Evolutionary conservation across 2,113 vertebrate species (phyloP), one percentile per base, ranked within the genome.

Genomic region (Nematolebias whitei): DNA sequence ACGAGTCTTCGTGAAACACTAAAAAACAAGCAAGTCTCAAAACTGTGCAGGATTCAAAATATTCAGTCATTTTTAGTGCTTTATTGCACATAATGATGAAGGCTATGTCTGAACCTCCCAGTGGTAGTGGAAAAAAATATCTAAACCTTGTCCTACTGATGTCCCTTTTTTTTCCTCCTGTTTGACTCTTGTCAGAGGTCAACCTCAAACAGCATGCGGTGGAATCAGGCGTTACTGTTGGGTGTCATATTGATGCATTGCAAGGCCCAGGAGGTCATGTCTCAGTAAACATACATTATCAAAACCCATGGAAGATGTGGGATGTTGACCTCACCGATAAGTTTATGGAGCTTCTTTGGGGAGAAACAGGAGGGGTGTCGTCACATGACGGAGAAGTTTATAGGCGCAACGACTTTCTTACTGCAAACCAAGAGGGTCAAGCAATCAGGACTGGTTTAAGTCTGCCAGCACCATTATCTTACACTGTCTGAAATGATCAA

Each of bases 241-340:
- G n/a, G 1, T 95, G 95, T 96, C 96, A 96, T 88, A 93, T 93
- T 98, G 96, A 98, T 98, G 92, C 94, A 98, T 96, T 95, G 93
- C 94, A 88, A 83, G 14, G 93, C 92, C 93, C 91, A 89, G 94
- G 93, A 96, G 97, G 96, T 97, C 96, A 96, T 81, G 84, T 93
- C 95, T 96, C 95, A 94, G 93, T 94, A 98, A 95, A 97, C 97
- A 96, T 98, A 95, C 93, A 96, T 98, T 97, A 99, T 97, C 95
- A 98, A 95, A 96, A 95, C 93, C 94, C 94, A 97, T 94, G 95
- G 95, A 95, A 94, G 94, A 94, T 93, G 94, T 93, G 93, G 76
- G 88, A 94, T 93, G 93, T 88, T 61, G 88, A 94, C 93, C 94
- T 94, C 93, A 90, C 82, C 94, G 89, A 93, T 93, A 29, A 93